Conservation (phyloP, 2,113 vertebrate genomes). For the Chloroceryle aenea region DNA sequence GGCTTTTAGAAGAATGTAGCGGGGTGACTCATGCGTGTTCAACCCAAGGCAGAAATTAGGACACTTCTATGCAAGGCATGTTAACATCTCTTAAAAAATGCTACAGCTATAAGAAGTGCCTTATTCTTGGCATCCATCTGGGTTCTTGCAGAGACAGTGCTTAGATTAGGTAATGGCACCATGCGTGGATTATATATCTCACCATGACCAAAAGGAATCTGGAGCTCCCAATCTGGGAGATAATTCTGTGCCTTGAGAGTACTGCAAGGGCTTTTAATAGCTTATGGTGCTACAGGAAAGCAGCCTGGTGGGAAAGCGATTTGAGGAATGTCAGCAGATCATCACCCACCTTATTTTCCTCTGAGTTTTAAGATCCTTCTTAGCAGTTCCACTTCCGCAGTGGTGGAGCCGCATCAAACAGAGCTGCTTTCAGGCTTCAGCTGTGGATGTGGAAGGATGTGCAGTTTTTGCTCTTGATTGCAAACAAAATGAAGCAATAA, state of each 20-base stretch:
- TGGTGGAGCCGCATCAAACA: neutral
- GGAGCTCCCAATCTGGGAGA: constrained; percentile 48
- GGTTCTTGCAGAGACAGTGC: constrained; percentile 8
- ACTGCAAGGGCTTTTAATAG: constrained; percentile 44
- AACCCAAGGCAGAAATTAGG: constrained; percentile 38
- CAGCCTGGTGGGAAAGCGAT: neutral
- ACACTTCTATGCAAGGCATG: constrained; percentile 40
- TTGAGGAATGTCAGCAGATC: constrained; percentile 12
- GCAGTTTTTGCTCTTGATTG: neutral
- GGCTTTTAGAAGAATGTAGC: neutral
- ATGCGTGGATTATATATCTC: constrained; percentile 31
- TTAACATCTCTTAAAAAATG: constrained; percentile 49
- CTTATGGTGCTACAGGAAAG: neutral
- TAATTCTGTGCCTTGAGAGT: constrained; percentile 32
- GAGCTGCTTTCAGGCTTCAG: neutral
- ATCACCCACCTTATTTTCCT: constrained; percentile 46
- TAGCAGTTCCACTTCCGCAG: neutral
- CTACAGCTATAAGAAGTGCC: constrained; percentile 35
- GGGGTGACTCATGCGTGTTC: constrained; percentile 18
- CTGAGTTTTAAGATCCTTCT: neutral
- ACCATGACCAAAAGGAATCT: constrained; percentile 30
- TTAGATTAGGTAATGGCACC: constrained; percentile 23
- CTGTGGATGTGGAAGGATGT: neutral
- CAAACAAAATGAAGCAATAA: neutral
- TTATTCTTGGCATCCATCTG: constrained; percentile 65